Conservation (phyloP, 2,797 vertebrate species). For the Acipenser transmontanus region DNA sequence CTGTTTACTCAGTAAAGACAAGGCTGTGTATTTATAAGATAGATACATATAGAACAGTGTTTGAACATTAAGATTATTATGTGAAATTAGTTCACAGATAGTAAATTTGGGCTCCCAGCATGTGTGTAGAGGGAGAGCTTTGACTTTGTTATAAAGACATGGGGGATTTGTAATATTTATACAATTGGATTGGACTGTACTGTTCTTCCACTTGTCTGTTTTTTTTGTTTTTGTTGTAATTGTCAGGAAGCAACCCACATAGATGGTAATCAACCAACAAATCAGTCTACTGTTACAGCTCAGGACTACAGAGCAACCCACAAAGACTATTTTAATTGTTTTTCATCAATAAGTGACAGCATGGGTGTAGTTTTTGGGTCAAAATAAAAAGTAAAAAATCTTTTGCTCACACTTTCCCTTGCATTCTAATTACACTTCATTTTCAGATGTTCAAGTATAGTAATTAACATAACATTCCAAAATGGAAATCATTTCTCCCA, state of each 20-base stretch:
- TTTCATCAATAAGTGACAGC: neutral
- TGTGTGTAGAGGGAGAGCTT: slow-evolving; percentile 7
- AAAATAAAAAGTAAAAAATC: neutral
- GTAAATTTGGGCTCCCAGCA: slow-evolving; percentile 9
- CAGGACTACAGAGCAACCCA: slow-evolving; percentile 7
- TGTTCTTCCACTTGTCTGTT: neutral
- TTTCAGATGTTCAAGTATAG: too few relatives aligned
- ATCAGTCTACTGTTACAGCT: neutral
- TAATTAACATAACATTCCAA: too few relatives aligned
- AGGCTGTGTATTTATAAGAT: neutral
- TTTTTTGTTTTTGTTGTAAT: neutral
- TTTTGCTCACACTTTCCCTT: too few relatives aligned
- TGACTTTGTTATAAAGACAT: slow-evolving; percentile 10
- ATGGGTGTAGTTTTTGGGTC: too few relatives aligned
- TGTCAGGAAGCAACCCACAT: neutral
- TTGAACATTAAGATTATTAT: slow-evolving; percentile 9
- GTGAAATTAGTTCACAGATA: slow-evolving; percentile 12
- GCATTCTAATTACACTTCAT: too few relatives aligned
- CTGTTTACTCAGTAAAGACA: slow-evolving; percentile 14
- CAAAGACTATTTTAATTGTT: slow-evolving; percentile 2
- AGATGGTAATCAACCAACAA: neutral
- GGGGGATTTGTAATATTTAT: slow-evolving; percentile 4
- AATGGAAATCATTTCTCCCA: too few relatives aligned
- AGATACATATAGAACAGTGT: slow-evolving; percentile 1
- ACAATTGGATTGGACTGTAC: neutral